phyloP scores from a whole-genome alignment of 1,140 invertebrate genomes.

The Anoplophora glabripennis region DNA sequence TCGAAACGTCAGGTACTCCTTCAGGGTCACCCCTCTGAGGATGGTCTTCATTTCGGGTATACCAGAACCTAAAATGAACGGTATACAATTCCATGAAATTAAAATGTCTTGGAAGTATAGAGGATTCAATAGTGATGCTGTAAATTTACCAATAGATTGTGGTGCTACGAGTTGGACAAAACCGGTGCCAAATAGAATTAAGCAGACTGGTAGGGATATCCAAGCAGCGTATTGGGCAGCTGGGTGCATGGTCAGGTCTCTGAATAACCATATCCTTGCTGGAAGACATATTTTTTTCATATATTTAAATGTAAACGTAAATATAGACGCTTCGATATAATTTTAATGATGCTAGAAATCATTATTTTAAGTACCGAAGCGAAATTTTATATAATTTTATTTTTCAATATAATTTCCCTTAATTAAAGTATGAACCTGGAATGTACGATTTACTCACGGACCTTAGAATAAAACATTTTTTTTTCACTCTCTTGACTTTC shows the following conservation, averaged over 20 bases:
- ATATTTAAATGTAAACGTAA: too few species aligned
- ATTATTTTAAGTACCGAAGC: too few species aligned
- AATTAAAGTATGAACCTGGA: too few species aligned
- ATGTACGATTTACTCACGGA: too few species aligned
- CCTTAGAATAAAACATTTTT: too few species aligned
- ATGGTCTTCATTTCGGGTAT: constrained; percentile 99
- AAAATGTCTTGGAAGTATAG: too few species aligned
- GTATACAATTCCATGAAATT: too few species aligned
- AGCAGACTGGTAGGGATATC: constrained; percentile 81
- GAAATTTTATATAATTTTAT: too few species aligned
- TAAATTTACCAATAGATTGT: constrained; percentile 78
- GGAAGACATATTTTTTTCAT: background rate
- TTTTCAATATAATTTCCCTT: too few species aligned
- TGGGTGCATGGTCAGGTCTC: constrained; percentile 78
- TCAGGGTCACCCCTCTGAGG: constrained; percentile 89
- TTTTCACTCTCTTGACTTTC: too few species aligned
- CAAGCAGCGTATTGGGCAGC: constrained; percentile 85
- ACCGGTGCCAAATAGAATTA: constrained; percentile 89
- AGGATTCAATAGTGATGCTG: background rate
- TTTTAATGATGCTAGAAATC: too few species aligned
- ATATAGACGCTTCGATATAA: too few species aligned
- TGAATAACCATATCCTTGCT: constrained; percentile 87
- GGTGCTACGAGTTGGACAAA: constrained; percentile 93
- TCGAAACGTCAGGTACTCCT: constrained; percentile 94
- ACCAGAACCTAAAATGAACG: constrained; percentile 85